phyloP scores from a whole-genome alignment of 2,888 invertebrate genomes.

The Cataglyphis altisquamis region DNA sequence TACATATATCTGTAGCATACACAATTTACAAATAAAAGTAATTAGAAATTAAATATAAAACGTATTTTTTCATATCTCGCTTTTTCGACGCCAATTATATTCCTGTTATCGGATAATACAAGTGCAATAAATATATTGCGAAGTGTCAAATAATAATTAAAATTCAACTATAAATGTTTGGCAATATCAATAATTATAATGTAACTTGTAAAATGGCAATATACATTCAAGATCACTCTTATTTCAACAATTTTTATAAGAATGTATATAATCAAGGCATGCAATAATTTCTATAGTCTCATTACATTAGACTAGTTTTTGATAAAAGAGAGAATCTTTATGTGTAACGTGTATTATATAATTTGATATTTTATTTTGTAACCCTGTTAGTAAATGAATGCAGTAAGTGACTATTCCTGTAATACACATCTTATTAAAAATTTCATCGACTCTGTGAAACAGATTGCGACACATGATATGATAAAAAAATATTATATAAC shows the following conservation, averaged over 20 bases:
- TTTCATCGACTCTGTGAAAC: constrained; percentile 35
- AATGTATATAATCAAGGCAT: constrained; percentile 7
- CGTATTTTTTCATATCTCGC: constrained; percentile 1
- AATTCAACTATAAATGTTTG: not conserved
- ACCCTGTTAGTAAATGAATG: not conserved
- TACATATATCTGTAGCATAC: constrained; percentile 60
- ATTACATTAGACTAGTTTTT: not conserved
- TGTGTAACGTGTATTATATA: constrained; percentile 12
- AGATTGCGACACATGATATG: constrained; percentile 62
- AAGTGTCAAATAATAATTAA: not conserved
- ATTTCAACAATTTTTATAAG: constrained; percentile 4
- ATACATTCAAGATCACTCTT: constrained; percentile 2
- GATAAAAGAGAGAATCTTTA: not conserved
- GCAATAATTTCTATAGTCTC: not conserved
- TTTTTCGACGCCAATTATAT: not conserved
- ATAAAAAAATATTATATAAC: constrained; percentile 69
- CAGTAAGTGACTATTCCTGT: not conserved
- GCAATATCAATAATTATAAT: not conserved
- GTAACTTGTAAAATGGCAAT: constrained; percentile 3
- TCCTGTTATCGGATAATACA: not conserved
- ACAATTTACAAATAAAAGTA: constrained; percentile 42
- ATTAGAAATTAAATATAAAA: constrained; percentile 33
- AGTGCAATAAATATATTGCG: not conserved
- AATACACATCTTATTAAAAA: not conserved
- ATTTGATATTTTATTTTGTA: not conserved